phyloP scores from a whole-genome alignment of 2,888 invertebrate species.

The Ischnus inquisitorius region DNA sequence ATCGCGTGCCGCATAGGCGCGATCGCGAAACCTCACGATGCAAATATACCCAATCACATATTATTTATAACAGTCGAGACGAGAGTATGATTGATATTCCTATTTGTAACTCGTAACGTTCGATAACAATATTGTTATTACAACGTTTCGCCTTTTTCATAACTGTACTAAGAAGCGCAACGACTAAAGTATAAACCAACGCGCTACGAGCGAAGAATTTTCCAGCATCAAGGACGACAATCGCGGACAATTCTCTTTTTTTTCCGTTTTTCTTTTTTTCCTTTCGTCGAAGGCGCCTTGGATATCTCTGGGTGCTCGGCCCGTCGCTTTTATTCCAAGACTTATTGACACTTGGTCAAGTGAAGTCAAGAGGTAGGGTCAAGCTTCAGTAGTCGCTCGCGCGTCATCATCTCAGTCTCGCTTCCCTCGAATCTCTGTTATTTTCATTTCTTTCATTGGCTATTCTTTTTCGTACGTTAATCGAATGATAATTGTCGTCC shows the following conservation, averaged over 20 bases:
- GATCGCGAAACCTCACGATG: slow-evolving; percentile 20
- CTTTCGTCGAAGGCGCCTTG: slow-evolving; percentile 25
- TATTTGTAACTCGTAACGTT: slow-evolving; percentile 55
- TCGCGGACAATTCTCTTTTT: slow-evolving; percentile 34
- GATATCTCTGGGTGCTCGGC: slow-evolving; percentile 51
- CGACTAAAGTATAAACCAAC: background rate
- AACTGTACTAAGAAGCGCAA: background rate
- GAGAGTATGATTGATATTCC: slow-evolving; percentile 49
- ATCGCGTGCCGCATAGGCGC: slow-evolving; percentile 22
- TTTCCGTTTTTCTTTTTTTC: slow-evolving; percentile 28
- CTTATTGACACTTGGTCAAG: slow-evolving; percentile 84
- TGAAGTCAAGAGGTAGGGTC: slow-evolving; percentile 83
- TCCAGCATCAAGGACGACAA: slow-evolving; percentile 45
- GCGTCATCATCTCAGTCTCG: slow-evolving; percentile 58
- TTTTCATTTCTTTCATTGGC: slow-evolving; percentile 21
- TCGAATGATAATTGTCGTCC: background rate
- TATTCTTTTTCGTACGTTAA: slow-evolving; percentile 1
- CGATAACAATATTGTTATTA: slow-evolving; percentile 44
- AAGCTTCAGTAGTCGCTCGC: slow-evolving; percentile 71
- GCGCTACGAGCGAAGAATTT: background rate
- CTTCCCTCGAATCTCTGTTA: slow-evolving; percentile 34
- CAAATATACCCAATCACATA: slow-evolving; percentile 42
- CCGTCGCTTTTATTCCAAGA: slow-evolving; percentile 62
- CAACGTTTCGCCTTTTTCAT: slow-evolving; percentile 14
- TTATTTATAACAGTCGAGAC: slow-evolving; percentile 15